phyloP scores from a whole-genome alignment of 2,113 vertebrate species.

The Cyphomyrus discorhynchus region DNA sequence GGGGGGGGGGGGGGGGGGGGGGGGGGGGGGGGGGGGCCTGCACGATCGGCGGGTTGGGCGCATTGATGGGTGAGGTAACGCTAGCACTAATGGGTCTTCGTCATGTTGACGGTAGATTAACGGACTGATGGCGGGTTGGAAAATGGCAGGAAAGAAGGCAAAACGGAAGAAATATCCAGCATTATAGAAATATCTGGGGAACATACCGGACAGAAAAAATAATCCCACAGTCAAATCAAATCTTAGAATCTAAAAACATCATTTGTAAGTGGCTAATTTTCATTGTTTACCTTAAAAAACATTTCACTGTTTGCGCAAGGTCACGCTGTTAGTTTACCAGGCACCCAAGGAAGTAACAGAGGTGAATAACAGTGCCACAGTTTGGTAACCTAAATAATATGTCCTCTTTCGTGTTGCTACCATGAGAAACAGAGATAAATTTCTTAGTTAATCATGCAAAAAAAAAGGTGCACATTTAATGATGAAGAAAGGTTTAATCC shows the following conservation, averaged over 20 bases:
- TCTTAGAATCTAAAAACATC: background rate
- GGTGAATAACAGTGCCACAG: background rate
- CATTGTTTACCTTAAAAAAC: background rate
- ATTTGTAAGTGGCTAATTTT: background rate
- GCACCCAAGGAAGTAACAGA: background rate
- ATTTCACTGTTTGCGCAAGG: background rate
- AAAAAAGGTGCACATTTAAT: slow-evolving; percentile 16
- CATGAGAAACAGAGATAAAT: background rate
- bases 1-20: no score
- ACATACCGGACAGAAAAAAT: background rate
- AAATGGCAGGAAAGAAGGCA: background rate
- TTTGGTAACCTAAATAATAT: background rate
- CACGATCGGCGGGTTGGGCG: no score
- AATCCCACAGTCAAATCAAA: background rate
- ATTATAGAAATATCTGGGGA: background rate
- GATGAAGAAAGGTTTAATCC: slow-evolving; percentile 21
- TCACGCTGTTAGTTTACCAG: background rate
- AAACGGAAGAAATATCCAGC: background rate
- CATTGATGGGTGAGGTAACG: background rate
- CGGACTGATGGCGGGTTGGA: background rate
- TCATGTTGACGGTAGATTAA: background rate
- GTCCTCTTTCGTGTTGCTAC: background rate
- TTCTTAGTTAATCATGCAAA: slow-evolving; percentile 2
- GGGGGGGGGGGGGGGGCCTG: no score
- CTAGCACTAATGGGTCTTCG: background rate